Base-by-base conservation (phyloP, 2,888 invertebrate genomes). In the Limenitis camilla region DNA sequence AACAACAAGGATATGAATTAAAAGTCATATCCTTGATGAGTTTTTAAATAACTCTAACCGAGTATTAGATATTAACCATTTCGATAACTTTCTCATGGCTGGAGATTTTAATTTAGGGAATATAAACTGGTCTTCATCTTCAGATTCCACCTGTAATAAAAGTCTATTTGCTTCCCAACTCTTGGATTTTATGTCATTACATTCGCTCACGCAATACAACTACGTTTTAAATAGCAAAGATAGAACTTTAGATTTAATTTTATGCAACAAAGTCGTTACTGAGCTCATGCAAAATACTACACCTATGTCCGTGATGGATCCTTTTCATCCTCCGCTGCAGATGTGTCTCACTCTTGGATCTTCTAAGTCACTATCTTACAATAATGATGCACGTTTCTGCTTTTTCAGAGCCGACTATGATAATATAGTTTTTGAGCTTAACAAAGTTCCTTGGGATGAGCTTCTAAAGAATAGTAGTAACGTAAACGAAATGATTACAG, bases 181-280 rank as follows among this genome's bases (percentile, higher is more conserved):
- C 5, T 28, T 55, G 5, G 55, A 55, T 27, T 52, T 55, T 42
- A 52, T 55, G 11, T 45, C 52, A 29, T 5, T 46, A 10, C 52
- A 55, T 38, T 44, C 48, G 11, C 19, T 55, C 8, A 33, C n/a
- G 6, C 52, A 55, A 42, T 49, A 49, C 11, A 56, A 56, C 27
- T 8, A 42, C 46, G 36, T 52, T 5, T 8, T 38, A 28, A 55
- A 55, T 30, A 32, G 44, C 6, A 39, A 45, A 6, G 32, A 36
- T 30, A 55, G 40, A 49, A 38, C 33, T 33, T 43, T 55, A 11
- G 54, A 55, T 40, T 46, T 51, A 9, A 50, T 55, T 28, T 19
- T 38, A 19, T 49, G 41, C 11, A 53, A 53, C 7, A 45, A n/a
- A 1, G 29, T 29, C 3, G 40, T 38, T 35, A 41, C 31, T 46